Evolutionary conservation across 2,113 vertebrate genomes (phyloP).

Genomic region (Grus americana): DNA sequence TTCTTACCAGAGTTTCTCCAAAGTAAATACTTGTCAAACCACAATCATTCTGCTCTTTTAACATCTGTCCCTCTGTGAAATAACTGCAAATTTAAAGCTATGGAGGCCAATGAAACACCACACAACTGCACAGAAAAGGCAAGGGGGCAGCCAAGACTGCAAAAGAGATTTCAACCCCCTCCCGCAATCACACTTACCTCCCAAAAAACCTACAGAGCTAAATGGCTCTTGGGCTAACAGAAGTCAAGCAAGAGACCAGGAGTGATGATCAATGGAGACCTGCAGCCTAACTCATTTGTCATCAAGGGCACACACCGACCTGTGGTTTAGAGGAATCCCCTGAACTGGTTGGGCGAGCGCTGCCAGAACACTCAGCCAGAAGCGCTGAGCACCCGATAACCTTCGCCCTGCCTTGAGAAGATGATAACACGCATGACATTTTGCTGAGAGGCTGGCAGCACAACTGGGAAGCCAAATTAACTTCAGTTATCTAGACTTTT

Average conservation of each 20-base stretch:
- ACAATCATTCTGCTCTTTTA: not conserved
- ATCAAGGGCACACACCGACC: not conserved
- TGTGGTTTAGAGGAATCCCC: not conserved
- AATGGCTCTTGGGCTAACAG: not conserved
- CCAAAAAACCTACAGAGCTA: not conserved
- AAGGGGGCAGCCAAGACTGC: not conserved
- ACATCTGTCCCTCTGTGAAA: not conserved
- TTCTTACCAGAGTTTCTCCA: not conserved
- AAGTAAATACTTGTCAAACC: not conserved
- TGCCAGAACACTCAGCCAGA: not conserved
- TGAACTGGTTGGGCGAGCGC: accelerated
- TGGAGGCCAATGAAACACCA: not conserved
- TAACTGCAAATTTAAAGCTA: not conserved
- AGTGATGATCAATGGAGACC: not conserved
- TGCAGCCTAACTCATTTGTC: not conserved
- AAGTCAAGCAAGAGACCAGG: not conserved
- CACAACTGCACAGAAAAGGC: not conserved
- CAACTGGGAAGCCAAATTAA: not conserved
- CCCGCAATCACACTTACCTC: not conserved
- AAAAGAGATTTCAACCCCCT: not conserved
- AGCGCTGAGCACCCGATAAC: not conserved
- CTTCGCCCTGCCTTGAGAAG: not conserved
- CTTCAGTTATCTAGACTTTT: not conserved
- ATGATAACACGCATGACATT: not conserved
- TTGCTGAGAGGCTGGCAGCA: not conserved